Percentiles rank a stretch among this genome's conserved stretches.
These are phyloP conservation scores for Cinclus mexicanus DNA, from an alignment of 2,113 vertebrate genomes.

Conservation along the genomic window DNA sequence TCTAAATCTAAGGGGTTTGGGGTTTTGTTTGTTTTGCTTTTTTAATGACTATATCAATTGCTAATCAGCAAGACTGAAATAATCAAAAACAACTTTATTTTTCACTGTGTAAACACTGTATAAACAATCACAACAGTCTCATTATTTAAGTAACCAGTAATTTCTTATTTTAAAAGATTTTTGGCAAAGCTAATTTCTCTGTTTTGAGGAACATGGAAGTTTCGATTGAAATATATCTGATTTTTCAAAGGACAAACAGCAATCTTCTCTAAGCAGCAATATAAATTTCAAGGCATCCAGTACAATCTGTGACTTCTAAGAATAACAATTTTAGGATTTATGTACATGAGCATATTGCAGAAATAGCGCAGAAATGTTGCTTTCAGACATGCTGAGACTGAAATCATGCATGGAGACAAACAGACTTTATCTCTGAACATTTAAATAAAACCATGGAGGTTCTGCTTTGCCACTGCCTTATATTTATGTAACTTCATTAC, in stretches of 20 bases:
- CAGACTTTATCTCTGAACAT: background rate
- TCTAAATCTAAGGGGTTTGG: background rate
- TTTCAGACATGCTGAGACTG: background rate
- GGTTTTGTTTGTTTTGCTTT: accelerated
- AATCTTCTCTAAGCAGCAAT: background rate
- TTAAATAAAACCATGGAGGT: background rate
- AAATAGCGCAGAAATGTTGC: background rate
- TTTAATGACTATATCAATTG: background rate
- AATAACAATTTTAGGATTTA: background rate
- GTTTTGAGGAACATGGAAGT: background rate
- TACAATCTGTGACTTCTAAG: background rate
- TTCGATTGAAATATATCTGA: background rate
- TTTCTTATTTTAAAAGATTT: background rate
- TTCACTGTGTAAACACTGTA: background rate
- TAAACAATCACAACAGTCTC: background rate
- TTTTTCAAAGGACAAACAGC: background rate
- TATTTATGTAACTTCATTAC: background rate
- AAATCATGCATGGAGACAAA: background rate
- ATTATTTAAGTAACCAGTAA: background rate
- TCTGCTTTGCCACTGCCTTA: background rate
- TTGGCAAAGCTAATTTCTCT: background rate
- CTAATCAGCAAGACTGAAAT: background rate
- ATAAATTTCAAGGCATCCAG: background rate
- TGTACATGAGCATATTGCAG: background rate
- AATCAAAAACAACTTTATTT: background rate